A percentile compares a stretch with the other conserved stretches of the same genome.
Evolutionary conservation across 2,888 invertebrate species (phyloP).

Genomic region (Hylaea fasciaria): DNA sequence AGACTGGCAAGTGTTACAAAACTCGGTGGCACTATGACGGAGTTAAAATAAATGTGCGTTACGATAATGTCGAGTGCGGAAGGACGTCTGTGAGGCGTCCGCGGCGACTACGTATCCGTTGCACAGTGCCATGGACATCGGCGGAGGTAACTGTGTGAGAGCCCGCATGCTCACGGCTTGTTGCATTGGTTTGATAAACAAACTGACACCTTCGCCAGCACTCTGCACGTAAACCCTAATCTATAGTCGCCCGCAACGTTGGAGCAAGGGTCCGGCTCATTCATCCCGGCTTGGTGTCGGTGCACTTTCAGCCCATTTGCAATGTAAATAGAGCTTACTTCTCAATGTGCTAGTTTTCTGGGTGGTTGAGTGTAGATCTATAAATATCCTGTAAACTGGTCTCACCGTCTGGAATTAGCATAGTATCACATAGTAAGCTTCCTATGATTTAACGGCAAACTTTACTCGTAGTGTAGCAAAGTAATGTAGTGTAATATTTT

Average conservation of each 20-base stretch:
- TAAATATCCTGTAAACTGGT: conserved; percentile 73
- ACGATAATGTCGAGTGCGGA: conserved; percentile 68
- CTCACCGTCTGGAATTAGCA: conserved; percentile 50
- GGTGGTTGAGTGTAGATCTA: conserved; percentile 71
- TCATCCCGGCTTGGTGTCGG: conserved; percentile 51
- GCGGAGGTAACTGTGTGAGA: conserved; percentile 77
- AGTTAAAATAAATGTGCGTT: conserved; percentile 73
- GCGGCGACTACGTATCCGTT: conserved; percentile 61
- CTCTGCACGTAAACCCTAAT: conserved; percentile 62
- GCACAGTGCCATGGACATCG: conserved; percentile 77
- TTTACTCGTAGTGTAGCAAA: conserved; percentile 32
- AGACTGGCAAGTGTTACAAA: conserved; percentile 65
- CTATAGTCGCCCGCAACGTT: conserved; percentile 13
- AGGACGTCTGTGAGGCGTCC: conserved; percentile 72
- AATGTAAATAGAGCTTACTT: conserved; percentile 44
- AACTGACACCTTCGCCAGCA: conserved; percentile 63
- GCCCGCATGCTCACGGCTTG: conserved; percentile 69
- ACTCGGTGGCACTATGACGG: conserved; percentile 67
- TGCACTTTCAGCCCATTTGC: conserved; percentile 51
- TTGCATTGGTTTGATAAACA: conserved; percentile 53
- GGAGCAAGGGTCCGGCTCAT: conserved; percentile 47
- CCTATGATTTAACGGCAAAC: conserved; percentile 43
- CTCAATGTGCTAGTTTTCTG: conserved; percentile 62
- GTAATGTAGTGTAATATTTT: conserved; percentile 2
- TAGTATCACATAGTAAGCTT: conserved; percentile 46